Evolutionary conservation across 2,888 invertebrate genomes (phyloP).

Genomic region (Formica aserva): DNA sequence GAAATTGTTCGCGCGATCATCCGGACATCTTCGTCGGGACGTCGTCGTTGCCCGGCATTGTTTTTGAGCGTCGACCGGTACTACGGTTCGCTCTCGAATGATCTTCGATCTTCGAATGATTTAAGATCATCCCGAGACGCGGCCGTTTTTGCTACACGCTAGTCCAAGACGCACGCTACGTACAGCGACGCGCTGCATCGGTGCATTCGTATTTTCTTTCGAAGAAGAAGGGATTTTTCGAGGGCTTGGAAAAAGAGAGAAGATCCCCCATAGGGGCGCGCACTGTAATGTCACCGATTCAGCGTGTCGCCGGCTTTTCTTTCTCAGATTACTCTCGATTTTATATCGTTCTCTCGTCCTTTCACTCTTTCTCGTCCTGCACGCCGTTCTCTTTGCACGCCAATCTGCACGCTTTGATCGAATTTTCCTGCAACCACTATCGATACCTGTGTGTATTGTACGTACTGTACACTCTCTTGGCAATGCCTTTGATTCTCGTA

Average conservation of each 20-base stretch:
- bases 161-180: constrained; percentile 68
- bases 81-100: constrained; percentile 56
- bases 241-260: too few species aligned
- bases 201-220: not conserved
- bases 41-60: constrained; percentile 49
- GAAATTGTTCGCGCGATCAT: not conserved
- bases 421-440: constrained; percentile 74
- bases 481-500: constrained; percentile 66
- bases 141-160: constrained; percentile 72
- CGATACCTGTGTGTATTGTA: constrained; percentile 58
- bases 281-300: constrained; percentile 13
- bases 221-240: not conserved
- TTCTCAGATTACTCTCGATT: constrained; percentile 63
- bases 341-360: constrained; percentile 53
- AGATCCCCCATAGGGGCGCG: not conserved
- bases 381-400: constrained; percentile 84
- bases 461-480: constrained; percentile 63
- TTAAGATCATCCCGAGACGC: constrained; percentile 61
- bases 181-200: constrained; percentile 51
- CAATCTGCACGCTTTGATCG: constrained; percentile 83
- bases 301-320: constrained; percentile 64
- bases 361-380: constrained; percentile 74
- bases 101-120: constrained; percentile 32
- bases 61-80: constrained; percentile 61
- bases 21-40: not conserved